Percentiles rank a stretch among this genome's conserved stretches.
Evolutionary conservation across 2,888 invertebrate genomes (phyloP).

Genomic region (Parelbella ahira): DNA sequence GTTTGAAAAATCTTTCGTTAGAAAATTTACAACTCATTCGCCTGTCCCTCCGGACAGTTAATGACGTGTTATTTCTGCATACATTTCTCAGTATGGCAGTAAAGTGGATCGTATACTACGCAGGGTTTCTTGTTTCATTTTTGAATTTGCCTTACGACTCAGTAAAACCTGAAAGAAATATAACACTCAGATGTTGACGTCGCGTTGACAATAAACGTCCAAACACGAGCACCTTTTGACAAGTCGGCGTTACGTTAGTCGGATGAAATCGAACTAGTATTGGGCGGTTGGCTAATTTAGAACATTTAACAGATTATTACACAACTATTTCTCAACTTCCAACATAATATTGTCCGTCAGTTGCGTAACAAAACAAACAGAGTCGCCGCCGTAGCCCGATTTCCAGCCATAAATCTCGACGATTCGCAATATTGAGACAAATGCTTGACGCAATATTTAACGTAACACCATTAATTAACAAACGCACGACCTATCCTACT

Average conservation of each 20-base stretch:
- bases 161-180: conserved; percentile 46
- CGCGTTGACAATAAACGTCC: conserved; percentile 28
- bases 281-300: conserved; percentile 54
- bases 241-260: too few species aligned
- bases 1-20: conserved; percentile 36
- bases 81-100: conserved; percentile 44
- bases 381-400: conserved; percentile 51
- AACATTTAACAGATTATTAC: conserved; percentile 56
- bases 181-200: conserved; percentile 28
- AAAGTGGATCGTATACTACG: conserved; percentile 45
- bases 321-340: conserved; percentile 57
- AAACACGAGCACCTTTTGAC: too few species aligned
- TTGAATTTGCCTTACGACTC: conserved; percentile 37
- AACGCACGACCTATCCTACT: conserved; percentile 72
- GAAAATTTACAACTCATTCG: conserved; percentile 50
- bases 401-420: conserved; percentile 61
- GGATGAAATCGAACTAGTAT: conserved; percentile 33
- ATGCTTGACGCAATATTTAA: conserved; percentile 61
- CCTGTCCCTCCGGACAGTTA: conserved; percentile 41
- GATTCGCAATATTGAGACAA: conserved; percentile 66
- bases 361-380: conserved; percentile 63
- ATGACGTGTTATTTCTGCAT: conserved; percentile 44
- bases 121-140: conserved; percentile 38
- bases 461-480: conserved; percentile 71
- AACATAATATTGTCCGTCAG: conserved; percentile 50